phyloP scores from a whole-genome alignment of 1,140 invertebrate species.

The Ceratitis capitata region DNA sequence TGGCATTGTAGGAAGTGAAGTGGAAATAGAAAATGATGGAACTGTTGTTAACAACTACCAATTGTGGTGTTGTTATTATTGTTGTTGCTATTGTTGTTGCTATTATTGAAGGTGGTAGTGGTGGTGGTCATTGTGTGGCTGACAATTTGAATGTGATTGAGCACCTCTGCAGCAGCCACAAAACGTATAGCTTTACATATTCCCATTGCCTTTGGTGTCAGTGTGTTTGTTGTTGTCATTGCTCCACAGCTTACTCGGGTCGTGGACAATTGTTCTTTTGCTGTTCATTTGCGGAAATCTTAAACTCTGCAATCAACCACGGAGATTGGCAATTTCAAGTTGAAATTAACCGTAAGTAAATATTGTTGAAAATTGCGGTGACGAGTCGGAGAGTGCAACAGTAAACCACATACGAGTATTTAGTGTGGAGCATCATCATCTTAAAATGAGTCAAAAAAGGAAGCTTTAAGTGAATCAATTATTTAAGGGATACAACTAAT shows the following conservation, averaged over 20 bases:
- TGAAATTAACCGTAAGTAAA: slow-evolving; percentile 29
- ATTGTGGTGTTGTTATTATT: background rate
- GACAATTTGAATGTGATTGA: slow-evolving; percentile 36
- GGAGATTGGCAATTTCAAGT: slow-evolving; percentile 11
- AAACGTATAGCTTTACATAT: background rate
- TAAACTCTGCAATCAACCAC: slow-evolving; percentile 17
- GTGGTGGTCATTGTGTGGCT: background rate
- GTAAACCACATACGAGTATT: too few species aligned
- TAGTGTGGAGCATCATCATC: too few species aligned
- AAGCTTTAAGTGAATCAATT: too few species aligned
- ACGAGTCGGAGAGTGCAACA: too few species aligned
- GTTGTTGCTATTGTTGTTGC: background rate
- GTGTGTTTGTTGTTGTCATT: background rate
- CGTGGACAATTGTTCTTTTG: background rate
- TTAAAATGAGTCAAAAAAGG: too few species aligned
- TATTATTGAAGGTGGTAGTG: background rate
- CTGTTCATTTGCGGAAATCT: slow-evolving; percentile 11
- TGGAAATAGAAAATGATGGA: slow-evolving; percentile 34
- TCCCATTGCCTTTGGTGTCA: background rate
- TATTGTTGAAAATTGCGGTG: background rate
- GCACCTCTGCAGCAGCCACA: background rate
- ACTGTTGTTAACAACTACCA: background rate
- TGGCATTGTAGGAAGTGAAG: background rate
- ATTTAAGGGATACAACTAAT: too few species aligned
- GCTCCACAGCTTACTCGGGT: background rate